A percentile compares a stretch with the other conserved stretches of the same genome.
Evolutionary conservation across 2,113 vertebrate genomes (phyloP).

Genomic region (Macrotis lagotis): DNA sequence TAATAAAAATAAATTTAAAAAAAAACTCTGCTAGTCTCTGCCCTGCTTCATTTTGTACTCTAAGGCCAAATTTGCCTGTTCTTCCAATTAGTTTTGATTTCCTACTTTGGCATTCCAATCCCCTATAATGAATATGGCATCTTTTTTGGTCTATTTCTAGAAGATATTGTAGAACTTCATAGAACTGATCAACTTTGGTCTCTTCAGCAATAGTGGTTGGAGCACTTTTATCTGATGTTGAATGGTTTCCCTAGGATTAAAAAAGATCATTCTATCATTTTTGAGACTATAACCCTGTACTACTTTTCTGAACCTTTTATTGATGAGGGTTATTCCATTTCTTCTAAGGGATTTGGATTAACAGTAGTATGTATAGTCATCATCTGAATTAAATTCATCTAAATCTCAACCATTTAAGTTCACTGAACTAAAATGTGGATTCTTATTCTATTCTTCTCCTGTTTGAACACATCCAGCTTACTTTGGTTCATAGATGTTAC

Average conservation of each 20-base stretch:
- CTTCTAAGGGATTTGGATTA: background rate
- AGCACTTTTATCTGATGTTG: background rate
- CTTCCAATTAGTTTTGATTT: too few species aligned
- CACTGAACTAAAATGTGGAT: background rate
- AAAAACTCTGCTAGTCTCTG: too few species aligned
- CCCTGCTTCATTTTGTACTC: too few species aligned
- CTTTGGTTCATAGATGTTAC: background rate
- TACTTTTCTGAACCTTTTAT: background rate
- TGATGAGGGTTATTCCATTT: background rate
- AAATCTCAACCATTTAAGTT: background rate
- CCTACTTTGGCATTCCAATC: too few species aligned
- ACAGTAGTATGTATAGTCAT: background rate
- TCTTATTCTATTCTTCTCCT: background rate
- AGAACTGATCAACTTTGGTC: background rate
- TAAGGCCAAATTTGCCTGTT: too few species aligned
- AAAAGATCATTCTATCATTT: background rate
- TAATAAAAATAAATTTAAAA: too few species aligned
- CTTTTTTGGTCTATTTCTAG: background rate
- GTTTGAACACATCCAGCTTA: background rate
- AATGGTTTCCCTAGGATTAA: background rate
- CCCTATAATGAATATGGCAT: background rate
- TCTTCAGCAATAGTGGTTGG: background rate
- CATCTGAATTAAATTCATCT: background rate
- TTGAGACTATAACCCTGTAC: background rate
- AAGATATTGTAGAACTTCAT: too few species aligned